Conservation (phyloP, 1,140 invertebrate species). For the Phortica variegata region DNA sequence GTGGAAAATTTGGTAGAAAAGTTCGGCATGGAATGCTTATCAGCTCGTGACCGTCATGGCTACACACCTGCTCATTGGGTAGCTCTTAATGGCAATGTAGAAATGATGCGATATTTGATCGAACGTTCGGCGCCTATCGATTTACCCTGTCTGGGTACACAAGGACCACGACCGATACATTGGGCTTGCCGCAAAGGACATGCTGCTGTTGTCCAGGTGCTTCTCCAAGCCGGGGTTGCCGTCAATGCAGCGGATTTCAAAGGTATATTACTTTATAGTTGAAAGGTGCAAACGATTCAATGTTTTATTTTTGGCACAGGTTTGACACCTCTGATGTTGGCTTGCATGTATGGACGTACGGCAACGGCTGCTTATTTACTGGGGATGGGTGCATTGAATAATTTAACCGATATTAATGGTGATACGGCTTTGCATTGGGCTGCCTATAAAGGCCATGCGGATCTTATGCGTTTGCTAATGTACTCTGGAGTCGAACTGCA, state of each 20-base stretch:
- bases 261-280: too few species aligned
- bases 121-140: constrained; percentile 80
- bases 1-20: constrained; percentile 78
- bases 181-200: constrained; percentile 88
- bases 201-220: constrained; percentile 75
- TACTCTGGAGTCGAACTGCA: constrained; percentile 69
- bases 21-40: constrained; percentile 69
- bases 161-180: constrained; percentile 86
- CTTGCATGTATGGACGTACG: constrained; percentile 89
- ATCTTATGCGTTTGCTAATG: constrained; percentile 84
- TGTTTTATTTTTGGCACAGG: too few species aligned
- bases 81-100: constrained; percentile 81
- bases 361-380: constrained; percentile 85
- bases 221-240: constrained; percentile 81
- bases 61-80: constrained; percentile 92
- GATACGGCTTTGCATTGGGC: constrained; percentile 93
- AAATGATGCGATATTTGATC: constrained; percentile 81
- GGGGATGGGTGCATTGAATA: constrained; percentile 81
- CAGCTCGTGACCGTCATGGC: constrained; percentile 82
- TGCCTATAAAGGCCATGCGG: constrained; percentile 85
- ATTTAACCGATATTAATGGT: constrained; percentile 86
- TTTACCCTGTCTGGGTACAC: constrained; percentile 80
- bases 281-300: too few species aligned
- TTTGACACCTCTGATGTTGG: constrained; percentile 85
- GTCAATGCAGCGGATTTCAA: constrained; percentile 89